Base-by-base conservation (phyloP, 2,113 vertebrate species). In the Campylomormyrus tamandua region DNA sequence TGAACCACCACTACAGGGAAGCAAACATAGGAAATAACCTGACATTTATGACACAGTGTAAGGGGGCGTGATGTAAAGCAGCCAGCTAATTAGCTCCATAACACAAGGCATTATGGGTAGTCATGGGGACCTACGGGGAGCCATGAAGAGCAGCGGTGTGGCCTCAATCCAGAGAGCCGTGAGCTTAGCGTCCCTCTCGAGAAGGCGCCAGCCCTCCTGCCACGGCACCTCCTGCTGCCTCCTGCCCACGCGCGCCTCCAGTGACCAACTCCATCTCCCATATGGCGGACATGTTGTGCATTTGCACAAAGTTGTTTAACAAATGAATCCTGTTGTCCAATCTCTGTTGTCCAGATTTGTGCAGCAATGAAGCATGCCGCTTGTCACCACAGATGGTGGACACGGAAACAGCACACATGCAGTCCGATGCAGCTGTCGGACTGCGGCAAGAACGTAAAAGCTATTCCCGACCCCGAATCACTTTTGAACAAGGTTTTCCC, bases 251-350 rank as follows among this genome's bases (percentile, higher is more conserved):
- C 83, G 21, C 0, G 19, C 7, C 45, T 8, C 46, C 21, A 10
- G 39, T 19, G 39, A 2, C 9, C 3, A 3, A 46, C 45, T 48
- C 39, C 42, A 21, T 24, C 83, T 46, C 83, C 83, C 42, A 46
- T 45, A 84, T 45, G 83, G 39, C 5, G 42, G 42, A 39, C 17
- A 42, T 48, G 45, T n/a, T 48, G 21, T 84, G 45, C 39, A 46
- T 84, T 84, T 84, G 77, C 77, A 83, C 77, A 83, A 45, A 45
- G 77, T 83, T 83, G 77, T 83, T 83, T 83, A 83, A 83, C 77
- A 83, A 83, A 83, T 83, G 4, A 42, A 24, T 83, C 77, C 77
- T 83, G 39, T 42, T 42, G 39, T 42, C 39, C 45, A 83, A 45
- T 45, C 77, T 83, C 77, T 45, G 77, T 21, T 15, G 15, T 83